phyloP scores from a whole-genome alignment of 2,797 vertebrate genomes.

The Chelonia mydas region DNA sequence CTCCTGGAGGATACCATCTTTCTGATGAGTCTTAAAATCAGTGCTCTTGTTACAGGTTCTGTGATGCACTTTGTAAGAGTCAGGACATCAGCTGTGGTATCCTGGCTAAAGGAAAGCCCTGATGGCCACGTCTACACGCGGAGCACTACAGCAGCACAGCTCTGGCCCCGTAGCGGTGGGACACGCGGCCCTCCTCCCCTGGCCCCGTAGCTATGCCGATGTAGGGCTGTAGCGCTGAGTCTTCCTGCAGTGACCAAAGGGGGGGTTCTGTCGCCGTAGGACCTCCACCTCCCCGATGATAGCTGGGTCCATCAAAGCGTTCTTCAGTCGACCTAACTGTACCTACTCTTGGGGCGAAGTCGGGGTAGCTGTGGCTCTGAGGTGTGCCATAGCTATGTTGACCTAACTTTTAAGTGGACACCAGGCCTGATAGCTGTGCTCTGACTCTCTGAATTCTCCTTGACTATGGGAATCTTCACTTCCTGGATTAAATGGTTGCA shows the following conservation, averaged over 20 bases:
- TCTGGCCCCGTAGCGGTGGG: rapidly evolving
- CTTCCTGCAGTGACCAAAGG: background rate
- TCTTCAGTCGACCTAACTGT: background rate
- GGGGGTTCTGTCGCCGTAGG: background rate
- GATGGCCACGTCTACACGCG: background rate
- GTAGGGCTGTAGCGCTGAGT: background rate
- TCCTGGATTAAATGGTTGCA: background rate
- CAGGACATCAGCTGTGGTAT: background rate
- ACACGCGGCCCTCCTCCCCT: too few relatives aligned
- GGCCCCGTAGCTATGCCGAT: rapidly evolving
- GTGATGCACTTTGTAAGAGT: background rate
- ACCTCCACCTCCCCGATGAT: background rate
- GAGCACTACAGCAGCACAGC: background rate
- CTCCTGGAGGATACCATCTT: background rate
- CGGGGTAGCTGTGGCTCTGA: background rate
- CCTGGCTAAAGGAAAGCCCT: background rate
- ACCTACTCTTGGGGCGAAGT: background rate
- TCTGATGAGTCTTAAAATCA: background rate
- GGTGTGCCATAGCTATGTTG: background rate
- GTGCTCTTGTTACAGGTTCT: background rate
- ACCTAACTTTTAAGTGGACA: background rate
- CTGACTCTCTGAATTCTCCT: background rate
- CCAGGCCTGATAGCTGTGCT: background rate
- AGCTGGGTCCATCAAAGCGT: background rate
- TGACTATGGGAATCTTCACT: background rate